Conservation (phyloP, 2,113 vertebrate genomes). For the Boleophthalmus pectinirostris region DNA sequence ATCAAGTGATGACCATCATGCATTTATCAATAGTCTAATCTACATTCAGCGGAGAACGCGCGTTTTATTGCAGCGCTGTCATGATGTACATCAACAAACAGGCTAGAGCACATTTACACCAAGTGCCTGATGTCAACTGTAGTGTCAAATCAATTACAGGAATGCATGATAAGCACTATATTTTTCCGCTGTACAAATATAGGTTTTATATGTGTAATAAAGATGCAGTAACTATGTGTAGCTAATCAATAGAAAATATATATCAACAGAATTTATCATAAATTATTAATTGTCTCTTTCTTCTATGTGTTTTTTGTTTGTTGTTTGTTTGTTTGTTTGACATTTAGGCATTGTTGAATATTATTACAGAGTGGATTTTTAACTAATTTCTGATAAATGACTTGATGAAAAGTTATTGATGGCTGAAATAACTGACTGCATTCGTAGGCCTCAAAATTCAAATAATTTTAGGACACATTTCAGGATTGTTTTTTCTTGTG, state of each 20-base stretch:
- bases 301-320: not conserved
- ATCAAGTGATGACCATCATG: conserved; percentile 65
- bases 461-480: not conserved
- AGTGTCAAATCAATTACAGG: conserved; percentile 56
- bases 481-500: conserved; percentile 5
- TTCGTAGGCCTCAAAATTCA: not conserved
- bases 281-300: not conserved
- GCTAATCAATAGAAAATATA: not conserved
- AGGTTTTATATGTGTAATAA: conserved; percentile 45
- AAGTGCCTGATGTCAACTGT: conserved; percentile 62
- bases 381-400: not conserved
- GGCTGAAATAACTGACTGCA: not conserved
- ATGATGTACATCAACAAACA: conserved; percentile 51
- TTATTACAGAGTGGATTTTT: not conserved
- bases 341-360: not conserved
- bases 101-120: conserved; percentile 48
- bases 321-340: not conserved
- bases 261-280: not conserved
- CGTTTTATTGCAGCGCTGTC: conserved; percentile 60
- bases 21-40: conserved; percentile 57
- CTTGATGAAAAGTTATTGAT: not conserved
- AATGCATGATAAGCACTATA: conserved; percentile 66
- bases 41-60: conserved; percentile 54
- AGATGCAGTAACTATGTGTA: not conserved
- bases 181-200: conserved; percentile 40